A percentile compares a stretch with the other conserved stretches of the same genome.
These are phyloP conservation scores for Antechinus flavipes DNA, from an alignment of 2,113 vertebrate genomes.

Conservation along the genomic window DNA sequence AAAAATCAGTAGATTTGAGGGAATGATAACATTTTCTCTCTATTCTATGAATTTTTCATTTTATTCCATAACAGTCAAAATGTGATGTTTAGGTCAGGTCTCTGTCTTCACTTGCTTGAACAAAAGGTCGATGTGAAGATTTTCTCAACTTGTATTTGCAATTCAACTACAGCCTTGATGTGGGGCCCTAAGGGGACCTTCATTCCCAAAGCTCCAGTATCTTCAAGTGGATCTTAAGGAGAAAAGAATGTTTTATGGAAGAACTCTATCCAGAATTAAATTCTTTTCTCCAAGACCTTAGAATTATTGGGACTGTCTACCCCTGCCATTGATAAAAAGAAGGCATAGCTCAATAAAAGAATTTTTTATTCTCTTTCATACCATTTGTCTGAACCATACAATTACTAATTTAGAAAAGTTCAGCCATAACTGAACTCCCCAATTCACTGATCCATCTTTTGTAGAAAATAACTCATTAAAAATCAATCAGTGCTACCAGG, in stretches of 20 bases:
- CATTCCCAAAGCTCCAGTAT: slow-evolving; percentile 50
- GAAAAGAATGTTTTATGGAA: background rate
- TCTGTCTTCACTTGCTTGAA: slow-evolving; percentile 65
- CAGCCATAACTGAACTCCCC: background rate
- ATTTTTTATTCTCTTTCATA: slow-evolving; percentile 40
- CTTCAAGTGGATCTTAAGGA: slow-evolving; percentile 59
- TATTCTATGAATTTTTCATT: slow-evolving; percentile 71
- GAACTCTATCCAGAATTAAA: background rate
- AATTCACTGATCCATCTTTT: background rate
- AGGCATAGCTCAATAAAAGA: background rate
- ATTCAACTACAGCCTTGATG: slow-evolving; percentile 54
- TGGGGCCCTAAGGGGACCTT: slow-evolving; percentile 40
- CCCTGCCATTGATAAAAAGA: slow-evolving; percentile 13
- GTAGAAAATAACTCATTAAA: background rate
- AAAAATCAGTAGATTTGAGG: slow-evolving; percentile 20
- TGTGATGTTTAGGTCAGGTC: slow-evolving; percentile 67
- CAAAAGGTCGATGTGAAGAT: slow-evolving; percentile 72
- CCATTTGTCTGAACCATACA: background rate
- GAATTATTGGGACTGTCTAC: slow-evolving; percentile 16
- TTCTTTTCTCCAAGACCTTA: slow-evolving; percentile 35
- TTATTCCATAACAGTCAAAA: slow-evolving; percentile 60
- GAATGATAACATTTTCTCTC: slow-evolving; percentile 64
- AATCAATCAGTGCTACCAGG: background rate
- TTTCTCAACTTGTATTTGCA: slow-evolving; percentile 71
- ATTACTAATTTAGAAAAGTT: background rate